Conservation (phyloP, 2,113 vertebrate genomes). For the Martes martes region DNA sequence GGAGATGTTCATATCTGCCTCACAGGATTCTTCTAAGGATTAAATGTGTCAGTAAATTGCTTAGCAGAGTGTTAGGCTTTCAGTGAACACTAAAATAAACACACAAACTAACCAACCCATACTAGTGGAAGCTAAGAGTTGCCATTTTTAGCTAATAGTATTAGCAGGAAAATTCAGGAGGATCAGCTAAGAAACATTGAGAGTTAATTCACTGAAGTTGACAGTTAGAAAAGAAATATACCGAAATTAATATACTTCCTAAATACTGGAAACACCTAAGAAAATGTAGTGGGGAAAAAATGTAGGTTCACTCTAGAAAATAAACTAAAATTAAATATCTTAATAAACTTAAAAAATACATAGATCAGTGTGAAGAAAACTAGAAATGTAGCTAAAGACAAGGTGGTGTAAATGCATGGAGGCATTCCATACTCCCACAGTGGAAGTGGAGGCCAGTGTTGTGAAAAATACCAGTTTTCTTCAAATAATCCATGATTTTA, state of each 20-base stretch:
- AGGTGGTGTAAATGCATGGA: not conserved
- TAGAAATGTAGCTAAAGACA: not conserved
- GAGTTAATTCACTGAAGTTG: not conserved
- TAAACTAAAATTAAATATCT: not conserved
- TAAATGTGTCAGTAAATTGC: not conserved
- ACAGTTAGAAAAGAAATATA: not conserved
- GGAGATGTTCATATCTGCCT: not conserved
- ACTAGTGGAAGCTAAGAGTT: not conserved
- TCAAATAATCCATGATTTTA: not conserved
- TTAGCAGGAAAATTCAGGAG: not conserved
- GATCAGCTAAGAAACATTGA: not conserved
- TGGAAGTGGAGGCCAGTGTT: not conserved
- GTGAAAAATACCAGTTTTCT: slow-evolving; percentile 1
- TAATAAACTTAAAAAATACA: not conserved
- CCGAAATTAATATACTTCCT: not conserved
- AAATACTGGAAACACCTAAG: not conserved
- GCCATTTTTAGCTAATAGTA: not conserved
- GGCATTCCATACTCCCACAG: not conserved
- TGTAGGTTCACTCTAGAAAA: not conserved
- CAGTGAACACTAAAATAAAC: not conserved
- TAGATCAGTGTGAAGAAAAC: not conserved
- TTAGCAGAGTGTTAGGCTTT: not conserved
- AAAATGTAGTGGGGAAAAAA: not conserved
- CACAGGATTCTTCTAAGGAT: not conserved
- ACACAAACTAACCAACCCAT: not conserved